Base-by-base conservation (phyloP, 2,797 vertebrate species). In the Gadopsis marmoratus region DNA sequence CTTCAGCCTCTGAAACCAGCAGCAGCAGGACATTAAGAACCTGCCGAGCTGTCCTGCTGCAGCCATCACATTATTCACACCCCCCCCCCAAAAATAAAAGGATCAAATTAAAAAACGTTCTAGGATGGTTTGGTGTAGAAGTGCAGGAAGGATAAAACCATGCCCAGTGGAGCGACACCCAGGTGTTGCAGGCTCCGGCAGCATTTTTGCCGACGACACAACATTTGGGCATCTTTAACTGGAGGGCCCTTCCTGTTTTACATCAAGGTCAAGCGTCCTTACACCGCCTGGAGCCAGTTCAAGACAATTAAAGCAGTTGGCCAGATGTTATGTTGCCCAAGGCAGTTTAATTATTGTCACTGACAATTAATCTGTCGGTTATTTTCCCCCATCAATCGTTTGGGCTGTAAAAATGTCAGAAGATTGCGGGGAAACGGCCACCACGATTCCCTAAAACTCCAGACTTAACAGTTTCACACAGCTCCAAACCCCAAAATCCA, bases 1-100 rank as follows among this genome's bases (percentile, higher is more conserved):
- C 47, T n/a, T 55, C 47, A 39, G 21, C 56, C 58, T 61, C 31
- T 31, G 55, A 58, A 59, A 71, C 50, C 73, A 69, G 66, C 72
- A 37, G 53, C n/a, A 29, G 54, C 61, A n/a, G 9, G 45, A 79
- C 63, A 76, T 43, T 43, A 16, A 64, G 60, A 82, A 75, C 47
- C 71, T 31, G 74, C 74, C 61, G 78, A 54, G 43, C 26, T 45
- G 37, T 62, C 61, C 51, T 41, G 53, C 58, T 37, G 37, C 39
- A 48, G 21, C 23, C 45, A 37, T 58, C 64, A 31, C 16, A 33
- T 39, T 19, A 35, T 35, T 35, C 7, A 51, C 41, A 78, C 59
- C 61, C 5, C 48, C 16, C 56, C 11, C 11, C 19, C 7, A 21
- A n/a, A 35, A 4, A 72, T n/a, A n/a, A n/a, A n/a, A n/a, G n/a